Conservation (phyloP, 2,113 vertebrate genomes). For the Mobula birostris region DNA sequence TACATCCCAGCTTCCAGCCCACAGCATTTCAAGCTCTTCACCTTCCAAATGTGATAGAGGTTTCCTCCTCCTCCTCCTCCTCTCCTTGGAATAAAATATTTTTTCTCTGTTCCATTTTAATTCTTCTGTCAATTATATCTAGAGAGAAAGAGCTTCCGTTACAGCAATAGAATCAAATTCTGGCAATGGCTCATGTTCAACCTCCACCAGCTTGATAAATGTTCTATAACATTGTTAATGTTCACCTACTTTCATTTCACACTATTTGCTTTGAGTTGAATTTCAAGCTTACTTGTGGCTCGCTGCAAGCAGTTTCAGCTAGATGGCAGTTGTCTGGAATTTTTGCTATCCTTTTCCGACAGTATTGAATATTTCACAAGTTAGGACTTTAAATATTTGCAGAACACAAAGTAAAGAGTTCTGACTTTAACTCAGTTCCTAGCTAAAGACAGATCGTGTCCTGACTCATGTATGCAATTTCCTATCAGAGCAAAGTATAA, state of each 20-base stretch:
- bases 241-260: not conserved
- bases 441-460: not conserved
- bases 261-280: not conserved
- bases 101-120: too few species aligned
- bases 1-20: not conserved
- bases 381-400: not conserved
- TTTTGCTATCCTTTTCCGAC: not conserved
- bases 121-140: not conserved
- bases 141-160: not conserved
- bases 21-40: not conserved
- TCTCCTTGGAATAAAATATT: too few species aligned
- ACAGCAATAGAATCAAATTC: not conserved
- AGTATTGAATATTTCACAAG: not conserved
- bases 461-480: not conserved
- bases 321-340: not conserved
- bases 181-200: not conserved
- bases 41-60: too few species aligned
- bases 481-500: not conserved
- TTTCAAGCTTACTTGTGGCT: not conserved
- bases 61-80: too few species aligned
- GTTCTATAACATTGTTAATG: not conserved
- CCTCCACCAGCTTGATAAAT: not conserved
- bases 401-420: not conserved
- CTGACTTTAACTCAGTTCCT: not conserved
- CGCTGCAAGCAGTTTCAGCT: not conserved